Evolutionary conservation across 2,113 vertebrate species (phyloP).

Genomic region (Colinus virginianus): DNA sequence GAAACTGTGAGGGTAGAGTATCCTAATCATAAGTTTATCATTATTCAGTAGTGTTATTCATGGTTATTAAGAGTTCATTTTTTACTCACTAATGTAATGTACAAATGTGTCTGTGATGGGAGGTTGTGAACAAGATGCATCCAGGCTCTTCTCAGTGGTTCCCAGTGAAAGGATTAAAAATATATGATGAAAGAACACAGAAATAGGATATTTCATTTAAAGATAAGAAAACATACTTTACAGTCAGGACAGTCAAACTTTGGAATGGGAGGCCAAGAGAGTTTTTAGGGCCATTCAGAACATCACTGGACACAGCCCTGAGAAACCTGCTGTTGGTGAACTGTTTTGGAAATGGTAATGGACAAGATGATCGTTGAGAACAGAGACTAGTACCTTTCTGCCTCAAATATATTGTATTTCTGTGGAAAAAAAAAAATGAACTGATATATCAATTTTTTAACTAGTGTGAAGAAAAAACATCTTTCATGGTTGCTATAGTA

Average conservation of each 20-base stretch:
- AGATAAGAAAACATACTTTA: background rate
- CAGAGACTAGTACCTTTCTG: background rate
- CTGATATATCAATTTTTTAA: background rate
- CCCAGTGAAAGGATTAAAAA: background rate
- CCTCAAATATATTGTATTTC: background rate
- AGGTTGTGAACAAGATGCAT: background rate
- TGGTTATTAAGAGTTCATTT: background rate
- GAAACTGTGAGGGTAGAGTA: background rate
- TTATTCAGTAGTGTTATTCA: background rate
- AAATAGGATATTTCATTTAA: background rate
- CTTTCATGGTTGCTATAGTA: background rate
- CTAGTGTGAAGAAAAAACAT: background rate
- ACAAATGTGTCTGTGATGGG: background rate
- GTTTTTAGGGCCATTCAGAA: background rate
- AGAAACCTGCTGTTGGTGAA: background rate
- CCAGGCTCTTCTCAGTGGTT: background rate
- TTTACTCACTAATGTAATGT: background rate
- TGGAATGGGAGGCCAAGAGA: background rate
- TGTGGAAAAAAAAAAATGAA: background rate
- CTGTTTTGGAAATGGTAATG: background rate
- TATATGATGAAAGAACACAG: background rate
- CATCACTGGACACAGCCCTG: no score
- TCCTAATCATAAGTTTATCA: background rate
- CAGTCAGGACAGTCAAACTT: background rate
- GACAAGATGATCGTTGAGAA: background rate